phyloP scores from a whole-genome alignment of 2,888 invertebrate species.

The Osmoderma eremita region DNA sequence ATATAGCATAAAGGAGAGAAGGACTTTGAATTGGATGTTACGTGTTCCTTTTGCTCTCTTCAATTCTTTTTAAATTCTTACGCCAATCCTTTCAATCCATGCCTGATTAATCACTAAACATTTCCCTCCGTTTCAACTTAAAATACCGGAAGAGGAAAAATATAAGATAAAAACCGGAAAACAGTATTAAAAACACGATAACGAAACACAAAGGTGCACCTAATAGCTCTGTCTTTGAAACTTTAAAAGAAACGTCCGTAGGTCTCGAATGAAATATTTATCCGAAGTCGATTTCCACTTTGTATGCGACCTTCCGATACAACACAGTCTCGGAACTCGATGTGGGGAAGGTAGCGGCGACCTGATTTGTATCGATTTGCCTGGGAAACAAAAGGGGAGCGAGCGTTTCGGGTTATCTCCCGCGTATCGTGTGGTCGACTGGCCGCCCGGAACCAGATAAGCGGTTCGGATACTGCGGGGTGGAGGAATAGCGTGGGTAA shows the following conservation, averaged over 20 bases:
- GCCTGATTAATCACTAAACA: no score
- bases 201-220: slow-evolving; percentile 4
- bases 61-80: no score
- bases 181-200: background rate
- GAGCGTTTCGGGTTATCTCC: slow-evolving; percentile 27
- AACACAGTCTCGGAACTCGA: background rate
- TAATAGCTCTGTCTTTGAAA: slow-evolving; percentile 11
- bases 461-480: slow-evolving; percentile 10
- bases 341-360: slow-evolving; percentile 11
- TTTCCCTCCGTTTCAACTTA: no score
- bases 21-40: no score
- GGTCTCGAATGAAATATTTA: slow-evolving; percentile 23
- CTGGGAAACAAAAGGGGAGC: slow-evolving; percentile 19
- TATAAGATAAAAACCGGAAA: no score
- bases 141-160: no score
- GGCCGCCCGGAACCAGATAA: slow-evolving; percentile 29
- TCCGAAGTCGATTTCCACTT: slow-evolving; percentile 15
- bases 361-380: slow-evolving; percentile 36
- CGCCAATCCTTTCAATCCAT: no score
- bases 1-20: no score
- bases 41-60: no score
- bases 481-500: slow-evolving; percentile 21
- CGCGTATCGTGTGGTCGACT: slow-evolving; percentile 32
- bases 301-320: slow-evolving; percentile 6
- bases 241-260: slow-evolving; percentile 12